Percentiles rank a stretch among this genome's conserved stretches.
These are phyloP conservation scores for Genyomyrus donnyi DNA, from an alignment of 2,113 vertebrate species.

Conservation along the genomic window DNA sequence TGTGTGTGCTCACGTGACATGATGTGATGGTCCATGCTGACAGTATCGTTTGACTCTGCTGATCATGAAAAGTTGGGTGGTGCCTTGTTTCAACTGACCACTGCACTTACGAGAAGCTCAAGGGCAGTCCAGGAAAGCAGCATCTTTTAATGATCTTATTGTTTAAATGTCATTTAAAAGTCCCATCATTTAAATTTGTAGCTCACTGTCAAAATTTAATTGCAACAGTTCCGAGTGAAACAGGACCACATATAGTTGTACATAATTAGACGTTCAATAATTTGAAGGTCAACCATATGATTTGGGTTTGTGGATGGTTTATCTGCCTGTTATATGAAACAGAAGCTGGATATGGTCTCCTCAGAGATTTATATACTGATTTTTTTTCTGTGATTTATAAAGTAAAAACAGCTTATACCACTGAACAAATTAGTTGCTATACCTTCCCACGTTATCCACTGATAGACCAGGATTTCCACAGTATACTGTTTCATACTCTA, in stretches of 20 bases:
- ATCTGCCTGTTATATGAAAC: not conserved
- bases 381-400: not conserved
- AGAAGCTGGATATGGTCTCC: not conserved
- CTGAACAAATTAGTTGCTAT: not conserved
- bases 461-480: not conserved
- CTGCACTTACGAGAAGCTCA: not conserved
- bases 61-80: not conserved
- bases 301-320: not conserved
- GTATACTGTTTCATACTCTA: not conserved
- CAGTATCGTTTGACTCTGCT: not conserved
- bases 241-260: not conserved
- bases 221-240: not conserved
- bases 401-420: not conserved
- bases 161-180: not conserved
- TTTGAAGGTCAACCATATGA: not conserved
- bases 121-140: not conserved
- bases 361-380: not conserved
- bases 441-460: not conserved
- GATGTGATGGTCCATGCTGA: not conserved
- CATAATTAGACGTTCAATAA: not conserved
- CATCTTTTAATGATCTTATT: not conserved
- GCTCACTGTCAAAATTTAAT: not conserved
- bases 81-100: not conserved
- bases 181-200: not conserved
- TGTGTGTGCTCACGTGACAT: not conserved